phyloP scores from a whole-genome alignment of 2,113 vertebrate species.

The Tragelaphus buxtoni region DNA sequence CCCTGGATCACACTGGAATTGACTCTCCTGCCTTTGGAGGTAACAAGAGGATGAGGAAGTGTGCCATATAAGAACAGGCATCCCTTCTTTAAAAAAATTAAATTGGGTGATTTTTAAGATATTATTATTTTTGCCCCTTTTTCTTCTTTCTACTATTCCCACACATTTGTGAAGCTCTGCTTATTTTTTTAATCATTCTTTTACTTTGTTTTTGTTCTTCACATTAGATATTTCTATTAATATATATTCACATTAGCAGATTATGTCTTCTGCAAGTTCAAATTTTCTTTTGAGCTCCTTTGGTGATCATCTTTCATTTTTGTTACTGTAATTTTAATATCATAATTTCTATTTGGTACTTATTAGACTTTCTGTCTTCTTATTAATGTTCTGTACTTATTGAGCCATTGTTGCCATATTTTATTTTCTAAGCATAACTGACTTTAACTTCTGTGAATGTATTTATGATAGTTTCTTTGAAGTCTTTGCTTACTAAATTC shows the following conservation, averaged over 20 bases:
- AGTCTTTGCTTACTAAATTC: not conserved
- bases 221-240: not conserved
- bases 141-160: not conserved
- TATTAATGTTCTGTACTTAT: not conserved
- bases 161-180: not conserved
- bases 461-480: not conserved
- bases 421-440: not conserved
- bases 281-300: not conserved
- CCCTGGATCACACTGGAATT: not conserved
- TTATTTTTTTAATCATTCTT: not conserved
- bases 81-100: not conserved
- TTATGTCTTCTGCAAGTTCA: not conserved
- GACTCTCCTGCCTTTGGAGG: not conserved
- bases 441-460: not conserved
- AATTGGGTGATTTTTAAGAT: not conserved
- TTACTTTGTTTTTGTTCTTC: not conserved
- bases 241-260: not conserved
- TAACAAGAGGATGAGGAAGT: not conserved
- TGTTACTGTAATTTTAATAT: not conserved
- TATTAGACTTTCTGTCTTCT: not conserved
- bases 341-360: not conserved
- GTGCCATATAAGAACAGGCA: not conserved
- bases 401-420: not conserved
- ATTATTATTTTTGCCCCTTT: not conserved
- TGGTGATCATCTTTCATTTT: not conserved